Evolutionary conservation across 2,797 vertebrate genomes (phyloP), one percentile per base, ranked within the genome.

Genomic region (Peromyscus melanophrys): DNA sequence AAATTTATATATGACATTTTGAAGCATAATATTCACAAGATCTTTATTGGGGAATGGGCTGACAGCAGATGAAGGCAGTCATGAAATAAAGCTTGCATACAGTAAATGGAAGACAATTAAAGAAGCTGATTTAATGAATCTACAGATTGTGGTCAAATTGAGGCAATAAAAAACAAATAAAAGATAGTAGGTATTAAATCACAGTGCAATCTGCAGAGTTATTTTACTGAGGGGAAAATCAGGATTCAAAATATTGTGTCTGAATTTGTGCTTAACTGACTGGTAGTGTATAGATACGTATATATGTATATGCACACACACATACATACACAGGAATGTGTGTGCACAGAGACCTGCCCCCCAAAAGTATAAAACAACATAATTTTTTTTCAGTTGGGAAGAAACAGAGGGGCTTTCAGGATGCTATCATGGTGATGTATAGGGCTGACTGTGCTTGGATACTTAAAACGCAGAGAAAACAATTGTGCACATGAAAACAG

Each of bases 381-480:
- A 55, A 65, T 3, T 46, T 49, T 65, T 84, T 34, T 5, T 84
- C 29, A 65, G 10, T 19, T 84, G 61, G 9, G n/a, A 91, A 90
- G 29, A 92, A 87, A 93, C 3, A 92, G 29, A 87, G 6, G 46
- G 34, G 21, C 52, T 81, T 87, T 65, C 25, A 67, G 8, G 34
- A 94, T 84, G 43, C 34, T 81, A 7, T 71, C 37, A 31, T 93
- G 52, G 69, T 94, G 65, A 95, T 46, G 67, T 83, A 89, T 4
- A 34, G 46, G 69, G 57, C 8, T 89, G 29, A 23, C 34, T 80
- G 19, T 61, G 6, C 17, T 92, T 81, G 17, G 34, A 93, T 59
- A 81, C n/a, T 13, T 57, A 81, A 93, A 94, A 83, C 23, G 52
- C 69, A 63, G 49, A 90, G 21, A 27, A 37, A 90, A 85, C 17